A percentile compares a stretch with the other conserved stretches of the same genome.
Evolutionary conservation across 2,888 invertebrate species (phyloP).

Genomic region (Meandrusa payeni): DNA sequence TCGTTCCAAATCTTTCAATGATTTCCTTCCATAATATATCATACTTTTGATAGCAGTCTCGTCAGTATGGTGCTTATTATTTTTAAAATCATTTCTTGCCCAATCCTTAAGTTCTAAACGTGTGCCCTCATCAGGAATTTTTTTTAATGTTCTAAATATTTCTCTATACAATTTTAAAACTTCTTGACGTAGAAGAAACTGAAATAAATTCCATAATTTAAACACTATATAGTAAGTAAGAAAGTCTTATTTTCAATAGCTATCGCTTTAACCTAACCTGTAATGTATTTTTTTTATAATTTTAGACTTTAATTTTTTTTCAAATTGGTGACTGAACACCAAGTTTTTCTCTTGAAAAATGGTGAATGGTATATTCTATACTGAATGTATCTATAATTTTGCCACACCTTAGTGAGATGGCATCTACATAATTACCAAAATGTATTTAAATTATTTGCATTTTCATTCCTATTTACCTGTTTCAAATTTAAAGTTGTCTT

Average conservation of each 20-base stretch:
- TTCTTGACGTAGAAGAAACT: constrained; percentile 91
- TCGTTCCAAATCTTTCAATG: constrained; percentile 84
- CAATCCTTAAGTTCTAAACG: constrained; percentile 85
- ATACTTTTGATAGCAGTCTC: constrained; percentile 87
- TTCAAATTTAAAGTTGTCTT: constrained; percentile 79
- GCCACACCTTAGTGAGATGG: no score
- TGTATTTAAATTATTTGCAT: not conserved
- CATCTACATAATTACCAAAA: not conserved
- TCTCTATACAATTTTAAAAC: constrained; percentile 88
- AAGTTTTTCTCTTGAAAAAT: no score
- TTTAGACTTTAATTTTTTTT: no score
- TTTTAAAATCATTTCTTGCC: constrained; percentile 87
- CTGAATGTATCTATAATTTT: no score
- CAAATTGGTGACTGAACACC: no score
- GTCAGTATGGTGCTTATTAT: constrained; percentile 85
- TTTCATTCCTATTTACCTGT: constrained; percentile 65
- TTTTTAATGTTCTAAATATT: constrained; percentile 84
- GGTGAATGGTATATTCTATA: no score
- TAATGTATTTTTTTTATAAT: no score
- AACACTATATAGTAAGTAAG: no score
- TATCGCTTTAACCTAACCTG: no score
- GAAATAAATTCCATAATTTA: constrained; percentile 54
- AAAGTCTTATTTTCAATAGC: no score
- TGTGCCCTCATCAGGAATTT: constrained; percentile 83
- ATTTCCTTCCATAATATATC: constrained; percentile 85